Evolutionary conservation across 2,888 invertebrate genomes (phyloP), one percentile per base, ranked within the genome.

Genomic region (Tiliacea aurago): DNA sequence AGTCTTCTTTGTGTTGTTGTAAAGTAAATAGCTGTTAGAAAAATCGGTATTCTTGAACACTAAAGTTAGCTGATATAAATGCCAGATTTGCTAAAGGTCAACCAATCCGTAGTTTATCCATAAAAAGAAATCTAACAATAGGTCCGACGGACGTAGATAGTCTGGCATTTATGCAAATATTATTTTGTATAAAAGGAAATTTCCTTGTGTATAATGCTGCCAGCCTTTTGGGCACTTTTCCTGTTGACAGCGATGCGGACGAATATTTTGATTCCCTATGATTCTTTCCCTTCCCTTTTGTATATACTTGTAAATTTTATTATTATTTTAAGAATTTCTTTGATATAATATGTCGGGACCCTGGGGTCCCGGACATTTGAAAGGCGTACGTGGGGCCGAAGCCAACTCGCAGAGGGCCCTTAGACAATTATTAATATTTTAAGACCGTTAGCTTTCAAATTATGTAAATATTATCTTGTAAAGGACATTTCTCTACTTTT

Each of bases 1-100:
- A 62, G 37, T 80, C 65, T 69, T 80, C 65, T 69, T 75, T 43
- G 45, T 75, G 28, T 18, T 13, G 33, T 67, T n/a, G 28, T 71
- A 55, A 61, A 59, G 18, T 51, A 41, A 80, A 69, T 13, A 56
- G 45, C n/a, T 66, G 51, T 51, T 33, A 33, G 55, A 62, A 68
- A 65, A 78, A 55, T 43, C 33, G 10, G n/a, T 56, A 37, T 63
- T 63, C 28, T 62, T 62, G 23, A 55, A 55, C 28, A 61, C 4
- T 1, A 13, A n/a, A 69, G 41, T 41, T 65, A 37, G 11, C 51
- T 64, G 15, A 15, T n/a, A 20, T 47, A 28, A 18, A n/a, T 10
- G 18, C 6, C 18, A 45, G 7, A 37, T 55, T 70, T 58, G 4
- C 15, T 13, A 43, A 51, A 73, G 51, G 59, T 61, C 37, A 37